Conservation (phyloP, 1,140 invertebrate genomes). For the Bombus vancouverensis region DNA sequence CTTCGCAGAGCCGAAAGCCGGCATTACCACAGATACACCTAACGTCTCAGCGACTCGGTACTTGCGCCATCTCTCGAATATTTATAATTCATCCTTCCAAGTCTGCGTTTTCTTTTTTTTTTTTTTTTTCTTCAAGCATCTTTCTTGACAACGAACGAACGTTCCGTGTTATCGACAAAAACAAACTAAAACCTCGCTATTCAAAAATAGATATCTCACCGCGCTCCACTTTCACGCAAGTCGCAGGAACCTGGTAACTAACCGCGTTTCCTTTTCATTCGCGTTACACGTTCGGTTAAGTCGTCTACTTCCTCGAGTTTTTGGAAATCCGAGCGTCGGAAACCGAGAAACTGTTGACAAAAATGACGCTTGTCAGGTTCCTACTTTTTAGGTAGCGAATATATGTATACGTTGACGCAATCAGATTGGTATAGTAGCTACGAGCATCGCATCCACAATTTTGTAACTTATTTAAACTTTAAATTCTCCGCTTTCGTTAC, state of each 20-base stretch:
- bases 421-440: no score
- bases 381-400: no score
- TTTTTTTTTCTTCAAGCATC: neutral
- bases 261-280: neutral
- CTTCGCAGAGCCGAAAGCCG: constrained; percentile 68
- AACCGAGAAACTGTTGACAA: no score
- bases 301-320: neutral
- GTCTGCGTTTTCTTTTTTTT: neutral
- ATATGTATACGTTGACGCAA: no score
- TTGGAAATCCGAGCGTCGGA: accelerated
- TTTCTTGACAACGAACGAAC: neutral
- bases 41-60: constrained; percentile 42
- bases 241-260: neutral
- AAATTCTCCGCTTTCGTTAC: neutral
- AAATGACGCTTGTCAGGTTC: no score
- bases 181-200: neutral
- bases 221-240: neutral
- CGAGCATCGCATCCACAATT: no score
- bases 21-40: constrained; percentile 71
- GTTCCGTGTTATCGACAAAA: neutral
- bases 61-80: constrained; percentile 33
- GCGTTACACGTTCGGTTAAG: neutral
- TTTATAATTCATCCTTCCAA: constrained; percentile 40
- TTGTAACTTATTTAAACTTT: no score
- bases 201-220: no score